phyloP scores from a whole-genome alignment of 2,797 vertebrate genomes.

The Parauchenoglanis ngamensis region DNA sequence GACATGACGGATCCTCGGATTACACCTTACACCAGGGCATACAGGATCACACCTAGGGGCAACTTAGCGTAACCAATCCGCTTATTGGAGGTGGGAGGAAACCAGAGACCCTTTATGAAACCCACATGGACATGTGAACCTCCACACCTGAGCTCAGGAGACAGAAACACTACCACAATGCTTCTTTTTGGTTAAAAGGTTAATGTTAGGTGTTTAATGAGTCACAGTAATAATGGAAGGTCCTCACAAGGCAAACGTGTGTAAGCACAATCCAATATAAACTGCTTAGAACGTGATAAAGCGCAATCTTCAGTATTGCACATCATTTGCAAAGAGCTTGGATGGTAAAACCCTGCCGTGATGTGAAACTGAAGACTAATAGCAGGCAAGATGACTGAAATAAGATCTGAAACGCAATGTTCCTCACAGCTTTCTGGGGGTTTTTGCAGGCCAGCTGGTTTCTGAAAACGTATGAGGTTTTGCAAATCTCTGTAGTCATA shows the following conservation, averaged over 20 bases:
- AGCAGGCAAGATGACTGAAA: background rate
- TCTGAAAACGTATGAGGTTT: too few relatives aligned
- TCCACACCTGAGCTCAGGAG: background rate
- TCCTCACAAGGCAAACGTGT: background rate
- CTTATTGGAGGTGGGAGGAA: background rate
- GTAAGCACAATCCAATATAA: background rate
- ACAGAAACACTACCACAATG: background rate
- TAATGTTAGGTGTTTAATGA: background rate
- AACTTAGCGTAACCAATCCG: background rate
- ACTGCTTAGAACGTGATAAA: background rate
- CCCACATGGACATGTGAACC: background rate
- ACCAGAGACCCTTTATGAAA: background rate
- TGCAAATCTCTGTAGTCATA: background rate
- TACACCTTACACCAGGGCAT: too few relatives aligned
- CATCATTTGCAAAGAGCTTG: background rate
- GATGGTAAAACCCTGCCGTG: background rate
- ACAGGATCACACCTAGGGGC: background rate
- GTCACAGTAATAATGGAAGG: background rate
- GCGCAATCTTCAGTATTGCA: background rate
- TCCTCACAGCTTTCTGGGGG: constrained; percentile 6
- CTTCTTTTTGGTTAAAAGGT: background rate
- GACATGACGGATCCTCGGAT: background rate
- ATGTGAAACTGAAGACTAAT: background rate
- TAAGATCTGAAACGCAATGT: constrained; percentile 19
- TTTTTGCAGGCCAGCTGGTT: constrained; percentile 10